Evolutionary conservation across 2,888 invertebrate species (phyloP).

Genomic region (Tipula lateralis): DNA sequence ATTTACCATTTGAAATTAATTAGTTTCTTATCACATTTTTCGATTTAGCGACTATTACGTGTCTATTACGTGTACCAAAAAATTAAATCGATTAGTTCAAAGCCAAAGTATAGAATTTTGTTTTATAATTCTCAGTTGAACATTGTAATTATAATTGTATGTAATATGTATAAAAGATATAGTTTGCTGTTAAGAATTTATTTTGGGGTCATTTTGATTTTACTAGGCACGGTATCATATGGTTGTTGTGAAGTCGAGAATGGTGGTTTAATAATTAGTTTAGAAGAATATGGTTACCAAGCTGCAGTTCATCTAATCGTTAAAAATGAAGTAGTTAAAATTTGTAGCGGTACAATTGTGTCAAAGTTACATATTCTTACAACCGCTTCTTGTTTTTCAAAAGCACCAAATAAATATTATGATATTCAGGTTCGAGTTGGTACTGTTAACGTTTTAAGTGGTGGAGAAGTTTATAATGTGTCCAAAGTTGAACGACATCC

Average conservation of each 20-base stretch:
- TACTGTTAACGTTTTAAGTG: neutral
- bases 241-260: neutral
- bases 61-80: neutral
- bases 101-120: neutral
- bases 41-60: too few relatives aligned
- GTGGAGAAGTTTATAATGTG: neutral
- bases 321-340: neutral
- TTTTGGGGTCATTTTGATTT: neutral
- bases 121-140: neutral
- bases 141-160: neutral
- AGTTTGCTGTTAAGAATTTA: neutral
- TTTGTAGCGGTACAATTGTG: neutral
- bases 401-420: neutral
- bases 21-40: neutral
- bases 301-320: neutral
- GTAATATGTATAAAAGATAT: neutral
- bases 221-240: neutral
- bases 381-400: neutral
- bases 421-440: neutral
- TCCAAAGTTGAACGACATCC: neutral
- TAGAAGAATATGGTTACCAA: neutral
- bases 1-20: neutral
- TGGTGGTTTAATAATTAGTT: neutral
- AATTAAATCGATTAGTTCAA: neutral
- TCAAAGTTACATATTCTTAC: neutral